A percentile compares a stretch with the other conserved stretches of the same genome.
These are phyloP conservation scores for Todiramphus chloris DNA, from an alignment of 2,113 vertebrate species.

Conservation along the genomic window DNA sequence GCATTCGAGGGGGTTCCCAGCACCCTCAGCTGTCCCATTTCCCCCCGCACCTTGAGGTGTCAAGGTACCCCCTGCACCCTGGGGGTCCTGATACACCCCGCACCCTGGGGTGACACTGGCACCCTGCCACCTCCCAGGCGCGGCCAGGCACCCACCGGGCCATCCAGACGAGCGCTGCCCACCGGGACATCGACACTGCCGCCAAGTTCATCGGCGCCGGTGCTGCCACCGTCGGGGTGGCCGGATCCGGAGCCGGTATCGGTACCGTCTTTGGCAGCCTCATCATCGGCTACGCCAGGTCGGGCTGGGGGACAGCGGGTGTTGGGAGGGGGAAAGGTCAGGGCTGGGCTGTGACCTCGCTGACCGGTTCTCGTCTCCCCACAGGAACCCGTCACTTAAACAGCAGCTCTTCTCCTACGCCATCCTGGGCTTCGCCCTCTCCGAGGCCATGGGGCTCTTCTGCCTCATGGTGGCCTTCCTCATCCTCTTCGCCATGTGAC, in stretches of 20 bases:
- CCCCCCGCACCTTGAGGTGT: no score
- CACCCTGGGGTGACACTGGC: no score
- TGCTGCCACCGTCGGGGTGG: slow-evolving; percentile 79
- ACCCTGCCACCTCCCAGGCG: accelerated
- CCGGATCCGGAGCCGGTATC: slow-evolving; percentile 80
- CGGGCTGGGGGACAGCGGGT: background rate
- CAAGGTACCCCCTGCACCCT: no score
- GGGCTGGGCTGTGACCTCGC: accelerated
- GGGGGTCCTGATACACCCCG: no score
- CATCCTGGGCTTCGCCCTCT: slow-evolving; percentile 82
- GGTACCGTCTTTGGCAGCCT: slow-evolving; percentile 82
- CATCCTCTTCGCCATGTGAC: slow-evolving; percentile 83
- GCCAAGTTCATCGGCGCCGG: slow-evolving; percentile 82
- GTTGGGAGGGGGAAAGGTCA: accelerated
- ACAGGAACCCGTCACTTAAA: background rate
- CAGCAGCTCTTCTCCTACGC: slow-evolving; percentile 80
- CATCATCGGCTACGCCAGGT: slow-evolving; percentile 84
- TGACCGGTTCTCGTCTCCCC: background rate
- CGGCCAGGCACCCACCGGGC: background rate
- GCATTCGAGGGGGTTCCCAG: background rate
- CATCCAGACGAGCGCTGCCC: slow-evolving; percentile 66
- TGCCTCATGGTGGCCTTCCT: slow-evolving; percentile 85
- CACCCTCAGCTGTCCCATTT: no score
- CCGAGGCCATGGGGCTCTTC: slow-evolving; percentile 82
- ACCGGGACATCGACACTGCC: slow-evolving; percentile 77